These are phyloP conservation scores for Conus canariensis DNA, from an alignment of 2,888 invertebrate species.

Conservation along the genomic window DNA sequence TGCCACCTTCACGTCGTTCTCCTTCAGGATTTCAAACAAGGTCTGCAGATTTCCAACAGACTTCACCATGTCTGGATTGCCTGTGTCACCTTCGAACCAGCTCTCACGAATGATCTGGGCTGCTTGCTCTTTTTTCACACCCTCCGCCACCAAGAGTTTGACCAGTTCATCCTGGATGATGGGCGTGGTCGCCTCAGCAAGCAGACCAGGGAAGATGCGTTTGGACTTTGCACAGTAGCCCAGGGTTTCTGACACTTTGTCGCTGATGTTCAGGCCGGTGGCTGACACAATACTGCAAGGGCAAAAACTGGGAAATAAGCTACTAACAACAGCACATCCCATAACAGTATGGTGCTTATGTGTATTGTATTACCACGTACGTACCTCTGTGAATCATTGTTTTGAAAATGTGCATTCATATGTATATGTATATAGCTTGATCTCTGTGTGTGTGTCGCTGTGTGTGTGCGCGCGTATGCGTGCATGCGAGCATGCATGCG, in stretches of 20 bases:
- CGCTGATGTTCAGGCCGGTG: slow-evolving; percentile 73
- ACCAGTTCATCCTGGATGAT: slow-evolving; percentile 63
- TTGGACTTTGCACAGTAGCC: slow-evolving; percentile 76
- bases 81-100: slow-evolving; percentile 73
- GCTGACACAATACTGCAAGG: slow-evolving; percentile 70
- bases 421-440: too few relatives aligned
- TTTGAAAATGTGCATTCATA: too few relatives aligned
- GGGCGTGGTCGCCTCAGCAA: slow-evolving; percentile 78
- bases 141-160: slow-evolving; percentile 48
- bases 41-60: slow-evolving; percentile 76
- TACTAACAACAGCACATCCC: not conserved
- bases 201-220: slow-evolving; percentile 76
- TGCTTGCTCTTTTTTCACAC: slow-evolving; percentile 50
- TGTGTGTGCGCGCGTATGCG: too few relatives aligned
- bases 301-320: not conserved
- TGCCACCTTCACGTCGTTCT: slow-evolving; percentile 77
- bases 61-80: slow-evolving; percentile 69
- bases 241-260: slow-evolving; percentile 76
- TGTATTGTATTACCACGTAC: not conserved
- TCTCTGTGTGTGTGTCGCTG: too few relatives aligned
- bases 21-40: slow-evolving; percentile 76
- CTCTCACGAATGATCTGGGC: slow-evolving; percentile 66
- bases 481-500: too few relatives aligned
- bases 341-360: not conserved
- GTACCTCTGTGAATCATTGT: not conserved